A percentile compares a stretch with the other conserved stretches of the same genome.
Conservation (phyloP, 2,797 vertebrate species). For the Alfaro cultratus region DNA sequence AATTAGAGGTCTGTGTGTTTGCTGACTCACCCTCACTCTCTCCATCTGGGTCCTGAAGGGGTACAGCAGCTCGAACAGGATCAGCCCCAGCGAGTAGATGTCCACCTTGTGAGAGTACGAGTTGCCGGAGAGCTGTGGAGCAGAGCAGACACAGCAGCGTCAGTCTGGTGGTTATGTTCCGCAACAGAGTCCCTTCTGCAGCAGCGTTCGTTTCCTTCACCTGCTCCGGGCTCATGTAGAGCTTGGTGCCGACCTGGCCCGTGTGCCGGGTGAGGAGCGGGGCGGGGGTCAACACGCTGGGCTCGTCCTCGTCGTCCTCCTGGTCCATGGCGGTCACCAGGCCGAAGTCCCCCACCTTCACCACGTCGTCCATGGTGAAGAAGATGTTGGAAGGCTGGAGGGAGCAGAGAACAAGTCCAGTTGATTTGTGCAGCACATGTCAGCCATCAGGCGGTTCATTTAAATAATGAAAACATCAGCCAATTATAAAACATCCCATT, state of each 20-base stretch:
- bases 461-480: too few relatives aligned
- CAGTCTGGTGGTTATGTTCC: not conserved
- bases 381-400: conserved; percentile 98
- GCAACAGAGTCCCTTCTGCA: too few relatives aligned
- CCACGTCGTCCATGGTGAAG: conserved; percentile 97
- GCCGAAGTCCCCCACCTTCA: conserved; percentile 98
- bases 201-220: conserved; percentile 67
- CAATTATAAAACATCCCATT: too few relatives aligned
- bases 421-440: not conserved
- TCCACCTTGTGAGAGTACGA: conserved; percentile 99
- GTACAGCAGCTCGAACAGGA: conserved; percentile 95
- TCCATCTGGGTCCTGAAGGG: conserved; percentile 99
- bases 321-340: conserved; percentile 99
- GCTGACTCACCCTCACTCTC: conserved; percentile 88
- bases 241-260: conserved; percentile 97
- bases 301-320: conserved; percentile 94
- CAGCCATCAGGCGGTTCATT: too few relatives aligned
- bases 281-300: conserved; percentile 88
- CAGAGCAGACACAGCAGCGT: not conserved
- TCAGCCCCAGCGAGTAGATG: conserved; percentile 97
- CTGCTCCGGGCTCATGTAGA: conserved; percentile 99
- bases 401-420: not conserved
- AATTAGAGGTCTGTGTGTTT: not conserved
- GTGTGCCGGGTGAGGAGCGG: conserved; percentile 94
- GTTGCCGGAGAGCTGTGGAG: conserved; percentile 90